Evolutionary conservation across 2,888 invertebrate genomes (phyloP).

Genomic region (Ametastegia equiseti): DNA sequence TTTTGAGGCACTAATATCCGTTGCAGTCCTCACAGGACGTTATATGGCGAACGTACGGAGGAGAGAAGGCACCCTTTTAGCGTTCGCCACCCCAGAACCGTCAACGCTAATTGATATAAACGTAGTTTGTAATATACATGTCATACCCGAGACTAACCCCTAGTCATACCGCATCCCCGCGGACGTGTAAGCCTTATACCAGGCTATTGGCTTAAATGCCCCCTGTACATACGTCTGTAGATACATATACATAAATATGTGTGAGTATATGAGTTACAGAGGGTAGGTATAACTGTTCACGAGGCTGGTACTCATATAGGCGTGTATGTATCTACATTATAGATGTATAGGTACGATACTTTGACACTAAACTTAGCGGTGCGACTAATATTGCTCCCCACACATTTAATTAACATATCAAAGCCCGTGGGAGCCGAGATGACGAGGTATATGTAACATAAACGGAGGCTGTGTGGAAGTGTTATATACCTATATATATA

Average conservation of each 20-base stretch:
- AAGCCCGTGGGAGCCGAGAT: conserved; percentile 32
- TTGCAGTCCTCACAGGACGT: not conserved
- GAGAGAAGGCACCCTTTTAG: conserved; percentile 63
- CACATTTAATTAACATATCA: conserved; percentile 24
- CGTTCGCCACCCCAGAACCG: conserved; percentile 69
- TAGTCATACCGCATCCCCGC: conserved; percentile 52
- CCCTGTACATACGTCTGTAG: not conserved
- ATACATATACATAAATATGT: not conserved
- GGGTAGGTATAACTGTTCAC: not conserved
- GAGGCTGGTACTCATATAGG: not conserved
- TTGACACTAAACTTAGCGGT: conserved; percentile 42
- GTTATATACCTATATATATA: not conserved
- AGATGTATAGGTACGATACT: not conserved
- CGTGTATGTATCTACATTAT: conserved; percentile 12
- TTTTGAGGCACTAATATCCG: not conserved
- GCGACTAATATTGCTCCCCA: conserved; percentile 33
- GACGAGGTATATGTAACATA: not conserved
- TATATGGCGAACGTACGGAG: not conserved
- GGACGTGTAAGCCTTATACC: conserved; percentile 36
- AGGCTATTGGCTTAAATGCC: conserved; percentile 9
- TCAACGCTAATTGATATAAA: conserved; percentile 76
- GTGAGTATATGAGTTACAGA: not conserved
- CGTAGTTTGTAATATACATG: conserved; percentile 75
- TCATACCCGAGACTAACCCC: conserved; percentile 66
- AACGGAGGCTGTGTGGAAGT: no score